Percentiles rank a stretch among this genome's conserved stretches.
Evolutionary conservation across 1,140 invertebrate species (phyloP).

Genomic region (Lordiphosa clarofinis): DNA sequence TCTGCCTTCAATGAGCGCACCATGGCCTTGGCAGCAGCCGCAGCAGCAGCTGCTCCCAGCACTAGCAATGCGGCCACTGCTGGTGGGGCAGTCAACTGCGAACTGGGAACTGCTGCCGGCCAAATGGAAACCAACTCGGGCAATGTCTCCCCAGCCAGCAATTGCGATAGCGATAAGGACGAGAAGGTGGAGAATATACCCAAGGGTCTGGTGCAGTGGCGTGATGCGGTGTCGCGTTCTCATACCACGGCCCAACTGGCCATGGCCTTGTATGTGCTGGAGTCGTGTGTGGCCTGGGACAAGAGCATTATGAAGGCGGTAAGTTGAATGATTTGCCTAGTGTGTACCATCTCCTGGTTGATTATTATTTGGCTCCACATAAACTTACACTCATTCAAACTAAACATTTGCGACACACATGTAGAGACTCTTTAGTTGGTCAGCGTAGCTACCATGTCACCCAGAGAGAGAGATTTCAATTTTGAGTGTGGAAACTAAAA

Average conservation of each 20-base stretch:
- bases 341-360: conserved; percentile 6
- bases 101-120: conserved; percentile 7
- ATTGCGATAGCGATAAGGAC: conserved; percentile 73
- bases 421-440: too few species aligned
- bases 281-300: conserved; percentile 97
- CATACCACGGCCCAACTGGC: conserved; percentile 93
- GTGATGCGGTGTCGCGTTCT: conserved; percentile 90
- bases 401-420: conserved; percentile 12
- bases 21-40: conserved; percentile 69
- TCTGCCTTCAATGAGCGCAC: conserved; percentile 71
- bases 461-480: neutral
- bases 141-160: conserved; percentile 67
- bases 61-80: neutral
- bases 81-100: neutral
- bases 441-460: too few species aligned
- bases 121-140: conserved; percentile 55
- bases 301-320: conserved; percentile 99
- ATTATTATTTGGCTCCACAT: conserved; percentile 6
- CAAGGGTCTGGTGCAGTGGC: conserved; percentile 90
- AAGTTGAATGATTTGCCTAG: conserved; percentile 79
- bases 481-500: too few species aligned
- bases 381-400: conserved; percentile 7
- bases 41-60: conserved; percentile 37
- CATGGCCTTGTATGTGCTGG: conserved; percentile 93
- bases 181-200: conserved; percentile 81